Evolutionary conservation across 2,113 vertebrate genomes (phyloP), one percentile per base, ranked within the genome.

Genomic region (Caloenas nicobarica): DNA sequence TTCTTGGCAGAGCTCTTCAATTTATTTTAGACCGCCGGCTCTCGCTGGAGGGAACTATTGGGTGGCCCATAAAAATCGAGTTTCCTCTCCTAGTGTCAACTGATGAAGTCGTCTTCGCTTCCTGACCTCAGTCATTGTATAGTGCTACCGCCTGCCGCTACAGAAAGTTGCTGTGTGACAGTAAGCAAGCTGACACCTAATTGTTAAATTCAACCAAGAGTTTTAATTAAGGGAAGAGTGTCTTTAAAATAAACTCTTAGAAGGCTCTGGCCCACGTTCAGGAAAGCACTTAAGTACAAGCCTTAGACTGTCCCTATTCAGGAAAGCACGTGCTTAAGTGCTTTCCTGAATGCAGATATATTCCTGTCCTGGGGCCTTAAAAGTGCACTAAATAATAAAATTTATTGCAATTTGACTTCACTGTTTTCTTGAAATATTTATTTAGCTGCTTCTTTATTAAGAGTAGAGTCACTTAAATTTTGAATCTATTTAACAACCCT

Each of bases 271-370:
- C 94, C 95, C 76, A 42, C 4, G 9, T 94, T 97, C 95, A 97
- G 94, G n/a, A 97, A 96, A 95, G 95, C 94, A 96, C 95, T 97
- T 96, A 95, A 96, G 81, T 88, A 54, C 56, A 80, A 94, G 87
- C 58, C 58, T 85, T 92, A 82, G 66, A 69, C 93, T 73, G 31
- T 87, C 89, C 46, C 62, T 82, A 70, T 50, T 70, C 94, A 96
- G 96, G 96, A 97, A 97, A 96, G 95, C 82, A 78, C 13, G 4
- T 88, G 90, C 85, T 96, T 95, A 97, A 96, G 89, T 83, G 93
- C 91, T 93, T 97, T 96, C 95, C 96, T 97, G 91, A 97, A 94
- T 73, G 73, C 36, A 92, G 86, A 92, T 92, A 88, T 88, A 92
- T 89, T 81, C 80, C 88, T 29, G 7, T 74, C 69, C 66, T 81